phyloP scores from a whole-genome alignment of 2,113 vertebrate genomes.

The Porphyrio hochstetteri region DNA sequence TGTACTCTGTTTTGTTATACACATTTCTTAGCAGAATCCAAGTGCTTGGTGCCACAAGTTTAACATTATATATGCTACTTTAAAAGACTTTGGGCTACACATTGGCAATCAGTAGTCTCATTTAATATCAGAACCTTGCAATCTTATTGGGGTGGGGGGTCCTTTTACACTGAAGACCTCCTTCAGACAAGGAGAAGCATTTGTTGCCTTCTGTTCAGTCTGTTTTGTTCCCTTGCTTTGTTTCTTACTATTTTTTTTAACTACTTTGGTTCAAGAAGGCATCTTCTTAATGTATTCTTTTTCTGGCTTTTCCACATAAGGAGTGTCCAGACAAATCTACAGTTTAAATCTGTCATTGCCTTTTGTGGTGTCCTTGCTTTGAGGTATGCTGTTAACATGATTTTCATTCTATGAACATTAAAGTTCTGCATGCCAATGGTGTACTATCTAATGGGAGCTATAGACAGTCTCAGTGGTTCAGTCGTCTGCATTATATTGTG shows the following conservation, averaged over 20 bases:
- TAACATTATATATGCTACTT: slow-evolving; percentile 14
- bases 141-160: slow-evolving; percentile 21
- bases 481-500: neutral
- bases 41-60: slow-evolving; percentile 59
- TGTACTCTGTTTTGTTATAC: slow-evolving; percentile 31
- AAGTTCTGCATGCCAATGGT: slow-evolving; percentile 54
- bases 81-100: slow-evolving; percentile 21
- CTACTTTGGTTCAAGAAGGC: slow-evolving; percentile 50
- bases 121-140: slow-evolving; percentile 37
- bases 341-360: slow-evolving; percentile 37
- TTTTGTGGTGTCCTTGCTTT: slow-evolving; percentile 56
- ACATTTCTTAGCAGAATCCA: slow-evolving; percentile 45
- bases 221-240: slow-evolving; percentile 30
- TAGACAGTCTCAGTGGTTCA: slow-evolving; percentile 22
- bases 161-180: slow-evolving; percentile 47
- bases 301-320: slow-evolving; percentile 20
- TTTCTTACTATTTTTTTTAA: neutral
- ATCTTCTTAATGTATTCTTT: neutral
- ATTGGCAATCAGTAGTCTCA: slow-evolving; percentile 24
- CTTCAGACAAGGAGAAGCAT: slow-evolving; percentile 40
- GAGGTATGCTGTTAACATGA: slow-evolving; percentile 34
- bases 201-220: slow-evolving; percentile 61
- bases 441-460: slow-evolving; percentile 22
- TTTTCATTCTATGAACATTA: slow-evolving; percentile 12
- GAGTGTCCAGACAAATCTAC: slow-evolving; percentile 25